Conservation (phyloP, 2,797 vertebrate species). For the Staurois parvus region DNA sequence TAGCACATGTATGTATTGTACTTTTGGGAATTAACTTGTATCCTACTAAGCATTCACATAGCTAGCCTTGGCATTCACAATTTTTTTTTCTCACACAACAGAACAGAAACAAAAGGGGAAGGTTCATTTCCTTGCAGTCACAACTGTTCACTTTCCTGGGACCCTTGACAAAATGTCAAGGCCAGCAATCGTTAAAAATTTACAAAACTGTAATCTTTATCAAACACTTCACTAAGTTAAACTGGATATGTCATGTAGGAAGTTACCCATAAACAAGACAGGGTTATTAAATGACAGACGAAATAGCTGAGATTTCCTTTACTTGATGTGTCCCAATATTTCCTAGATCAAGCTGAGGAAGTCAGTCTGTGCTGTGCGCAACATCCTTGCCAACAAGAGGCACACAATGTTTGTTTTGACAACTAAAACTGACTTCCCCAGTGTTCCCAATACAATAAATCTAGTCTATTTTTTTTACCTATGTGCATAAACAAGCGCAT, state of each 20-base stretch:
- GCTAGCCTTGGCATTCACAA: constrained; percentile 15
- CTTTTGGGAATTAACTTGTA: background rate
- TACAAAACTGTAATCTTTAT: constrained; percentile 67
- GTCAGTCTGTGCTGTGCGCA: constrained; percentile 67
- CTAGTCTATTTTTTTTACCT: constrained; percentile 8
- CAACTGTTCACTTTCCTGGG: constrained; percentile 66
- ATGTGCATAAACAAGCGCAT: background rate
- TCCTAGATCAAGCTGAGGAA: constrained; percentile 71
- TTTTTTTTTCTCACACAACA: background rate
- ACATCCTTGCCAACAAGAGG: constrained; percentile 70
- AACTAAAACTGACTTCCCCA: constrained; percentile 66
- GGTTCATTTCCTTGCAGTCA: constrained; percentile 45
- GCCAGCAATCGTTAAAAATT: constrained; percentile 69
- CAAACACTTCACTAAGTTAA: constrained; percentile 67
- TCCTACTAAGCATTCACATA: background rate
- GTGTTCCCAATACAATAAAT: constrained; percentile 70
- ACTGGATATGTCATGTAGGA: constrained; percentile 73
- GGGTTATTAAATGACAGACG: constrained; percentile 65
- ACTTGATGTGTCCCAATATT: constrained; percentile 64
- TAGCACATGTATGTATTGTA: background rate
- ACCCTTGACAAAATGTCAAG: constrained; percentile 66
- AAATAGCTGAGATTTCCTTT: constrained; percentile 75
- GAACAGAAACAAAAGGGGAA: constrained; percentile 24
- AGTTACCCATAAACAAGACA: constrained; percentile 71
- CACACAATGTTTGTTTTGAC: constrained; percentile 75